A percentile compares a stretch with the other conserved stretches of the same genome.
Evolutionary conservation across 2,797 vertebrate genomes (phyloP).

Genomic region (Falco cherrug): DNA sequence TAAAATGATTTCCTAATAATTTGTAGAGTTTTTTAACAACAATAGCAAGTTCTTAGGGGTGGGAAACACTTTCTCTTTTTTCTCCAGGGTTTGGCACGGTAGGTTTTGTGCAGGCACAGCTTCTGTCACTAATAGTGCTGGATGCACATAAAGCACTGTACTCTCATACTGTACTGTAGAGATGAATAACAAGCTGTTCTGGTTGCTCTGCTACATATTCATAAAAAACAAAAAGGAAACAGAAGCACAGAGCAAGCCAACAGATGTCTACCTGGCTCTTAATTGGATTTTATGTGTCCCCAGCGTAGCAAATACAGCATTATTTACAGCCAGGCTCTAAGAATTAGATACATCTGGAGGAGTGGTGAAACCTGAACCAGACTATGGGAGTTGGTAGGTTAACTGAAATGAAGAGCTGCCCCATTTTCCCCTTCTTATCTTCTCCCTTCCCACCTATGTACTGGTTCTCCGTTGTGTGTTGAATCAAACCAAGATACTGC

Average conservation of each 20-base stretch:
- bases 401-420: neutral
- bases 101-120: neutral
- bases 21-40: neutral
- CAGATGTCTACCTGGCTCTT: slow-evolving; percentile 66
- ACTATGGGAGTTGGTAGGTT: neutral
- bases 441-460: neutral
- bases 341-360: slow-evolving; percentile 65
- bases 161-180: neutral
- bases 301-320: slow-evolving; percentile 39
- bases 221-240: slow-evolving; percentile 41
- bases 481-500: neutral
- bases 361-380: slow-evolving; percentile 21
- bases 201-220: slow-evolving; percentile 55
- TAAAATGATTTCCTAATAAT: neutral
- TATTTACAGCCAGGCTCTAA: slow-evolving; percentile 58
- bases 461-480: neutral
- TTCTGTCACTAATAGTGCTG: neutral
- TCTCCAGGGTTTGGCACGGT: neutral
- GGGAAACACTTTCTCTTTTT: neutral
- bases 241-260: slow-evolving; percentile 60
- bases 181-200: slow-evolving; percentile 24
- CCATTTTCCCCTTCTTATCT: neutral
- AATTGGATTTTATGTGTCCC: slow-evolving; percentile 52
- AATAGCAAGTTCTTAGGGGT: neutral
- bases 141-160: neutral